Evolutionary conservation across 2,113 vertebrate species (phyloP).

Genomic region (Pandion haliaetus): DNA sequence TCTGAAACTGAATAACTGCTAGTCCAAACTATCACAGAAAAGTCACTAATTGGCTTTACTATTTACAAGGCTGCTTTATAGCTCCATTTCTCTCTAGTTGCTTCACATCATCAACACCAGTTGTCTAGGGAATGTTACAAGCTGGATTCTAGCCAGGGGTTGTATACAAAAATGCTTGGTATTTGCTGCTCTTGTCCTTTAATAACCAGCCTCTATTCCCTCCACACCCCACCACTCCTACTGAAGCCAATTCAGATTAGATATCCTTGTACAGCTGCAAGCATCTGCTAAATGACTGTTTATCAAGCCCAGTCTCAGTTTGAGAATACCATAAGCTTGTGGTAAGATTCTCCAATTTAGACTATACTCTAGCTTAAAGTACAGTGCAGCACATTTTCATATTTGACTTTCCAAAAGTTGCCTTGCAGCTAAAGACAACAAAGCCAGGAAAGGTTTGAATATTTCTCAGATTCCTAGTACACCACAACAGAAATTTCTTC

Average conservation of each 20-base stretch:
- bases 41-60: not conserved
- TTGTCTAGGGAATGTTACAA: not conserved
- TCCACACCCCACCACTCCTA: not conserved
- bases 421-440: not conserved
- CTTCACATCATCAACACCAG: not conserved
- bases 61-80: not conserved
- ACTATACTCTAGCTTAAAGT: not conserved
- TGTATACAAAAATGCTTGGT: conserved; percentile 39
- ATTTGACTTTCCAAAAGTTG: not conserved
- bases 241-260: not conserved
- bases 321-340: not conserved
- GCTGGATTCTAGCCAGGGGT: conserved; percentile 29
- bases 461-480: not conserved
- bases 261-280: not conserved
- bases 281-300: not conserved
- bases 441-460: not conserved
- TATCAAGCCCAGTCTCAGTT: not conserved
- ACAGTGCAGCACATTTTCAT: not conserved
- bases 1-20: not conserved
- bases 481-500: not conserved
- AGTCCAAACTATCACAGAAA: not conserved
- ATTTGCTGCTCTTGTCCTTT: conserved; percentile 49
- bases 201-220: conserved; percentile 22
- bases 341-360: not conserved
- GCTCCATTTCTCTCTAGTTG: not conserved